Base-by-base conservation (phyloP, 2,113 vertebrate species). In the Haemorhous mexicanus region DNA sequence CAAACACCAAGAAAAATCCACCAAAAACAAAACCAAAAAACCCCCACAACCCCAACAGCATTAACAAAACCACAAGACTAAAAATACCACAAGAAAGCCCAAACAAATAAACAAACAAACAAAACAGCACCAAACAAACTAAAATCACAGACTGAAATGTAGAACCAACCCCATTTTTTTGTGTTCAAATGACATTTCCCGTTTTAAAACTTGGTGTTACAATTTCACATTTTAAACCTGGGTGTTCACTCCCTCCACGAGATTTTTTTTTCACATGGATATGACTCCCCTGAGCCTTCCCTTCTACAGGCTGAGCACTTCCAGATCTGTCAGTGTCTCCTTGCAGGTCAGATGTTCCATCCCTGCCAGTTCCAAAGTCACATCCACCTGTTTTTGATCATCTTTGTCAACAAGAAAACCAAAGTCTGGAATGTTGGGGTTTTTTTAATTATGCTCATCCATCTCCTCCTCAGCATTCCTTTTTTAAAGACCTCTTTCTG, bases 131-230 rank as follows among this genome's bases (percentile, higher is more conserved):
- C 8, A 13, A 22, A 11, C 10, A 35, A 50, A 32, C 5, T 11
- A 4, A 53, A 39, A 28, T 13, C 23, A 10, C 12, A 3, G 35
- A 16, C 7, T n/a, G 28, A 49, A 28, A 37, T 11, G 16, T 23
- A 33, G 26, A 52, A 32, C 2, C 11, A n/a, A 3, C 8, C 3
- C 13, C 1, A 0, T n/a, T 47, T 80, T 50, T 30, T 49, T 32
- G 2, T 4, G 1, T 59, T 66, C 22, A 56, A 37, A 11, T 37
- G 13, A 7, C 10, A 61, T 84, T 81, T 76, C 30, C 15, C 9
- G 3, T n/a, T n/a, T 32, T 78, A 55, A 23, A 30, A 19, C 59
- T 18, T 18, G 35, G 15, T 35, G n/a, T 26, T 59, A 35, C 16
- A 26, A 35, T 35, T 26, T 24, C 56, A 35, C 22, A 7, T 37